Percentiles rank a stretch among this genome's conserved stretches.
phyloP scores from a whole-genome alignment of 2,888 invertebrate species.

The Scaptomyza parva region DNA sequence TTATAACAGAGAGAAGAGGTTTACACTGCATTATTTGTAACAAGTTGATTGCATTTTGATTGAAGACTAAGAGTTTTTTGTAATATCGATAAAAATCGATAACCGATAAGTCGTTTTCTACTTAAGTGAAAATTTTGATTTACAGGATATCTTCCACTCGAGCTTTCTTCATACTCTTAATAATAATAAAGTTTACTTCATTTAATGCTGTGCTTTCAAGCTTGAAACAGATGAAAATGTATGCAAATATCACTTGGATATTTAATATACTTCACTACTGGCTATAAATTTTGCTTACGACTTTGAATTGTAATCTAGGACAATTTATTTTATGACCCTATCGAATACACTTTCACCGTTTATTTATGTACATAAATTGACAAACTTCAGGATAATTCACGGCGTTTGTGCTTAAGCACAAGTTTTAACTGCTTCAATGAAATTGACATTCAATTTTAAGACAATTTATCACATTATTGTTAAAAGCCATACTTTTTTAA shows the following conservation, averaged over 20 bases:
- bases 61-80: no score
- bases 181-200: not conserved
- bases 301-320: not conserved
- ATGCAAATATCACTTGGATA: not conserved
- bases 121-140: no score
- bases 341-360: conserved; percentile 2
- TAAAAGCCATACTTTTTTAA: no score
- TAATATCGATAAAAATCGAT: no score
- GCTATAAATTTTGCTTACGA: conserved; percentile 8
- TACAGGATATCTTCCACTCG: not conserved
- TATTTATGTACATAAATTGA: conserved; percentile 5
- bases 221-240: not conserved
- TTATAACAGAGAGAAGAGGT: no score
- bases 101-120: no score
- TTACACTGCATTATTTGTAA: no score
- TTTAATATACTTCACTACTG: not conserved
- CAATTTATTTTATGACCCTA: conserved; percentile 1
- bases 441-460: not conserved
- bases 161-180: not conserved
- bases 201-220: conserved; percentile 1
- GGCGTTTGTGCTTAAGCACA: not conserved
- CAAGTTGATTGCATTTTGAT: no score
- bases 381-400: not conserved
- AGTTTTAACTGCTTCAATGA: not conserved
- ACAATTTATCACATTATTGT: no score